These are phyloP conservation scores for Ursus arctos DNA, from an alignment of 2,113 vertebrate species.

Conservation along the genomic window DNA sequence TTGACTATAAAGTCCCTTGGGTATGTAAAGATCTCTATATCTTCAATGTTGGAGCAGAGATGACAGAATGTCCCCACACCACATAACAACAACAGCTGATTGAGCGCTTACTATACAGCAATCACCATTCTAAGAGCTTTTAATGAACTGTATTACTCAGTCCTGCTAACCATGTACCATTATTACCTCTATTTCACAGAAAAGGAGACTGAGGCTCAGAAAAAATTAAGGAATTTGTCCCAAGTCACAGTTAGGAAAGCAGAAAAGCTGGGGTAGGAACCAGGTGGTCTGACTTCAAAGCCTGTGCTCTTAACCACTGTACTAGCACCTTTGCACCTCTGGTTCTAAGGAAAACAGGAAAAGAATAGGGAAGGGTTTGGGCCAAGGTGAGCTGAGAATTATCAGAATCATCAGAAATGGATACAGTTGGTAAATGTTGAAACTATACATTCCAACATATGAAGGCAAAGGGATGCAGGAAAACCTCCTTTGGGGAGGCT, in stretches of 20 bases:
- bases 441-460: neutral
- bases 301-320: neutral
- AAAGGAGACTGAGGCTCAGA: neutral
- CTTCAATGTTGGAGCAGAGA: neutral
- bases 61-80: neutral
- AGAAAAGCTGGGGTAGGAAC: neutral
- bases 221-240: neutral
- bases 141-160: neutral
- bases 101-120: slow-evolving; percentile 6
- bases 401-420: slow-evolving; percentile 11
- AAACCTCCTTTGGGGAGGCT: neutral
- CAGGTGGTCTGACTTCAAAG: neutral
- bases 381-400: slow-evolving; percentile 5
- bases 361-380: neutral
- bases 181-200: slow-evolving; percentile 23
- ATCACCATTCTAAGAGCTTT: neutral
- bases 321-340: neutral
- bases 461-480: neutral
- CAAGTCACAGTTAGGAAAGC: neutral
- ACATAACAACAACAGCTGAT: neutral
- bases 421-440: neutral
- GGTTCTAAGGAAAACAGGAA: neutral
- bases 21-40: slow-evolving; percentile 39
- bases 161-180: neutral
- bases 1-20: slow-evolving; percentile 2